phyloP scores from a whole-genome alignment of 2,888 invertebrate species.

The Diaphora mendica region DNA sequence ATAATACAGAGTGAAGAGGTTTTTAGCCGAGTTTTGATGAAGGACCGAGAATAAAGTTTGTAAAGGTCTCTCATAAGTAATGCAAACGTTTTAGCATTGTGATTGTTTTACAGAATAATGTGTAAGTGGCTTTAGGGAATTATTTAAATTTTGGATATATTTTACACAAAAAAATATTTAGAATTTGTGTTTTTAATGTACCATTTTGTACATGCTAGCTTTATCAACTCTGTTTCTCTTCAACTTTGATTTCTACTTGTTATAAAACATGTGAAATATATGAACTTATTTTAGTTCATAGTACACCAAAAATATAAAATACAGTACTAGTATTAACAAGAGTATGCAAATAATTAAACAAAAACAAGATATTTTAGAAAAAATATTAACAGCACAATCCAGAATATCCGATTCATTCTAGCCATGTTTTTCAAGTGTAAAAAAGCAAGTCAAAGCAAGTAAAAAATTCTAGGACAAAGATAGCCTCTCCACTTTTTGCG shows the following conservation, averaged over 20 bases:
- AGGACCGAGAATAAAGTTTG: conserved; percentile 15
- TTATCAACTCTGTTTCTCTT: not conserved
- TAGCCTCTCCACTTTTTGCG: not conserved
- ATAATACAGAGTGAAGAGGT: conserved; percentile 23
- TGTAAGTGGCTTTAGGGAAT: conserved; percentile 3
- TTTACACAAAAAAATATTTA: not conserved
- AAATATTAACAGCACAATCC: too few relatives aligned
- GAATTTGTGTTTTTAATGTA: not conserved
- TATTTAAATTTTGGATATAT: not conserved
- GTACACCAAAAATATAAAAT: not conserved
- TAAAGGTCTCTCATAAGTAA: conserved; percentile 30
- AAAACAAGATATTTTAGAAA: too few relatives aligned
- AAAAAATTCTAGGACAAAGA: not conserved
- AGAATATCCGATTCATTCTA: not conserved
- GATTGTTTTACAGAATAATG: conserved; percentile 11
- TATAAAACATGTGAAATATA: not conserved
- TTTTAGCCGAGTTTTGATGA: conserved; percentile 43
- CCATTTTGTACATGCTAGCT: not conserved
- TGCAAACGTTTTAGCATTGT: conserved; percentile 19
- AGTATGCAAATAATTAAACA: too few relatives aligned
- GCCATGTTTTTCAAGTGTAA: too few relatives aligned
- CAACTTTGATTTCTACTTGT: not conserved
- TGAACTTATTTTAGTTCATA: not conserved
- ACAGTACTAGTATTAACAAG: not conserved
- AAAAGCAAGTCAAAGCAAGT: not conserved